A percentile compares a stretch with the other conserved stretches of the same genome.
Evolutionary conservation across 1,140 invertebrate genomes (phyloP).

Genomic region (Brachionus paranguensis): DNA sequence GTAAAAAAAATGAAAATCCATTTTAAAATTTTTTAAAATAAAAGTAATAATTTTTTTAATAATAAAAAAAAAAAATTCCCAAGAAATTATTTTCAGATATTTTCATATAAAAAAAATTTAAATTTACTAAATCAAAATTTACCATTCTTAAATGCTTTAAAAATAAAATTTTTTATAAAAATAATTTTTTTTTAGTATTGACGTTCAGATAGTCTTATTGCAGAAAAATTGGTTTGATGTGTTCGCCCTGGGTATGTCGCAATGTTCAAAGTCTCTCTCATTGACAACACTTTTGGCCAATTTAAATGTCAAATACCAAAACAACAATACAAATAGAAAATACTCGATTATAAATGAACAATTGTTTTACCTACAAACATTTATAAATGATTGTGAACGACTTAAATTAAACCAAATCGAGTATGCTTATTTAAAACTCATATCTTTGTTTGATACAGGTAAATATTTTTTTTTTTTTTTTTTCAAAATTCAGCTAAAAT

Average conservation of each 20-base stretch:
- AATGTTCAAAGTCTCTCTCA: constrained; percentile 14
- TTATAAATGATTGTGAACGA: constrained; percentile 25
- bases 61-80: too few species aligned
- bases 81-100: too few species aligned
- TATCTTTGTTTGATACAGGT: constrained; percentile 24
- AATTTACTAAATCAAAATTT: too few species aligned
- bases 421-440: constrained; percentile 37
- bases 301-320: constrained; percentile 32
- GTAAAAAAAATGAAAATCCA: too few species aligned
- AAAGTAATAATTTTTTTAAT: too few species aligned
- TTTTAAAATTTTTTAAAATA: too few species aligned
- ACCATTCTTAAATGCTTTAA: too few species aligned
- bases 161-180: too few species aligned
- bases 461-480: neutral
- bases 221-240: constrained; percentile 40
- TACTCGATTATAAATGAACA: constrained; percentile 28
- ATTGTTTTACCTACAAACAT: neutral
- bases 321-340: constrained; percentile 11
- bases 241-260: constrained; percentile 14
- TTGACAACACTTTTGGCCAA: constrained; percentile 22
- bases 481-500: neutral
- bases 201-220: constrained; percentile 32
- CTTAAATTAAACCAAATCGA: neutral
- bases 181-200: neutral
- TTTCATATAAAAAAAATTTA: too few species aligned